These are phyloP conservation scores for Philypnodon macrostomus DNA, from an alignment of 2,797 vertebrate species.

Conservation along the genomic window DNA sequence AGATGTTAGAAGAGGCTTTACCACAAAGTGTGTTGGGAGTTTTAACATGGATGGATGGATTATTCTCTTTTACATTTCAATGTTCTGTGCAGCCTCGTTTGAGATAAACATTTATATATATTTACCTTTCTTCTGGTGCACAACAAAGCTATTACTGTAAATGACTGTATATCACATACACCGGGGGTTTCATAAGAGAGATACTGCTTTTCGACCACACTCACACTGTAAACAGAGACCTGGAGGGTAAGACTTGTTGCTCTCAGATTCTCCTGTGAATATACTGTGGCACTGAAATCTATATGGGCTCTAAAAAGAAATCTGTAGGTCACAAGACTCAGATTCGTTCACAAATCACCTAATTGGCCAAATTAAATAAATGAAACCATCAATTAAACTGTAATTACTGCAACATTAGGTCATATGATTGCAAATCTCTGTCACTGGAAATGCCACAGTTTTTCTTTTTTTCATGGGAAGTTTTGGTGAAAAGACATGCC, in stretches of 20 bases:
- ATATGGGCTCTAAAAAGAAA: too few species aligned
- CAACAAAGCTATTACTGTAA: constrained; percentile 13
- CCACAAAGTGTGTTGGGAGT: constrained; percentile 10
- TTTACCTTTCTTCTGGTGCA: constrained; percentile 21
- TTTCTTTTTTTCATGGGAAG: constrained; percentile 65
- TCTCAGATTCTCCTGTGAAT: constrained; percentile 17
- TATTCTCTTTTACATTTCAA: constrained; percentile 30
- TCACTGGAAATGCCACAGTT: constrained; percentile 6
- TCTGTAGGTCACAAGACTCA: too few species aligned
- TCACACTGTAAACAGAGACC: constrained; percentile 15
- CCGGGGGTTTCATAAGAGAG: background rate
- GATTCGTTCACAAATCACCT: too few species aligned
- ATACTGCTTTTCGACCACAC: constrained; percentile 13
- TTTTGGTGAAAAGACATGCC: constrained; percentile 59
- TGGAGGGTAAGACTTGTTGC: background rate
- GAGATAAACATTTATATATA: constrained; percentile 36
- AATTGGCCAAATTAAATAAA: too few species aligned
- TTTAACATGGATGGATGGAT: constrained; percentile 48
- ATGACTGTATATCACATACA: constrained; percentile 6
- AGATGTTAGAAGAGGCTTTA: too few species aligned
- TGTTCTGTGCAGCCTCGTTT: constrained; percentile 24
- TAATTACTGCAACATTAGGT: too few species aligned
- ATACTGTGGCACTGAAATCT: too few species aligned
- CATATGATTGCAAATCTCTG: background rate
- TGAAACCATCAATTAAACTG: too few species aligned